Evolutionary conservation across 2,888 invertebrate species (phyloP).

Genomic region (Noctua comes): DNA sequence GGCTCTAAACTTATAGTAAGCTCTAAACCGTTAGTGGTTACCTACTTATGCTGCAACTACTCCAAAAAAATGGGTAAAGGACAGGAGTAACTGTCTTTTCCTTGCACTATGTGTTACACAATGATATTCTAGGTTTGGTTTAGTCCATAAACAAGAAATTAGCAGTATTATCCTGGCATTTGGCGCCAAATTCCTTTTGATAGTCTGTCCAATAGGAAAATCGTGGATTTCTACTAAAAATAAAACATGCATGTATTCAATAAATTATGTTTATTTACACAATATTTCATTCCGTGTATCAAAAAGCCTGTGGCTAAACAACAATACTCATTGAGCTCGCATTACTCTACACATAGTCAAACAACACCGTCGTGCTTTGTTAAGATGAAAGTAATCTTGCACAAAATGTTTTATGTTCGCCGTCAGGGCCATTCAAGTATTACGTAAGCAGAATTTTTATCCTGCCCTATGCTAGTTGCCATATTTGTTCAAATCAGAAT

Average conservation of each 20-base stretch:
- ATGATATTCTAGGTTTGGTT: not conserved
- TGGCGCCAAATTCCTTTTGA: not conserved
- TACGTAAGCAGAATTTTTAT: not conserved
- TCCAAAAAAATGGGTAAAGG: no score
- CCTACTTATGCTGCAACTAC: no score
- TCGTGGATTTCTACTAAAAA: not conserved
- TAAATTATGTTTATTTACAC: slow-evolving; percentile 84
- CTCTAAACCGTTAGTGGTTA: no score
- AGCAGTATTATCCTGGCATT: not conserved
- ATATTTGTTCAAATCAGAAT: no score
- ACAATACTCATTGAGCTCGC: slow-evolving; percentile 68
- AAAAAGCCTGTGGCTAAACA: slow-evolving; percentile 77
- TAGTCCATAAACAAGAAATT: not conserved
- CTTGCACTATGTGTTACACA: no score
- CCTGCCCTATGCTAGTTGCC: not conserved
- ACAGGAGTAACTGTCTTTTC: no score
- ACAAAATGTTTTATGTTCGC: slow-evolving; percentile 33
- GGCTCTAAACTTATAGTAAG: no score
- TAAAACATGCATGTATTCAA: slow-evolving; percentile 62
- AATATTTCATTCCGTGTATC: slow-evolving; percentile 74
- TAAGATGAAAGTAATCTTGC: slow-evolving; percentile 24
- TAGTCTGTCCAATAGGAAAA: not conserved
- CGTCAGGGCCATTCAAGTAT: not conserved
- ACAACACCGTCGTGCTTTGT: slow-evolving; percentile 58
- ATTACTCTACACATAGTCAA: slow-evolving; percentile 46